Evolutionary conservation across 1,140 invertebrate species (phyloP).

Genomic region (Triops longicaudatus): DNA sequence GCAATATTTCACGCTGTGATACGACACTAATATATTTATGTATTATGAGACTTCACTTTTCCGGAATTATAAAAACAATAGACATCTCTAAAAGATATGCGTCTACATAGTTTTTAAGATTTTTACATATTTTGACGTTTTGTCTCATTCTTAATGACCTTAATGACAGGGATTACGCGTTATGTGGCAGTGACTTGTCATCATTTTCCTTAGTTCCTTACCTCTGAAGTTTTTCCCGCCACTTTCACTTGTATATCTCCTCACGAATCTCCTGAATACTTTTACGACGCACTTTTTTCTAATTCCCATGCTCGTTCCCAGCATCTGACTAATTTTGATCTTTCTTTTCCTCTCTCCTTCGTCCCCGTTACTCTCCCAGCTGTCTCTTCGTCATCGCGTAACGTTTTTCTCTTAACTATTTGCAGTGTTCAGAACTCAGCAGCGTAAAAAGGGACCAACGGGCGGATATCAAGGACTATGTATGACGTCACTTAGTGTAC

Average conservation of each 20-base stretch:
- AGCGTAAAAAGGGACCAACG: background rate
- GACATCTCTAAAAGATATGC: too few relatives aligned
- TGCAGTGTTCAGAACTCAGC: background rate
- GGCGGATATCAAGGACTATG: background rate
- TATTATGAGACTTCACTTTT: background rate
- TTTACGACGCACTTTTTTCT: background rate
- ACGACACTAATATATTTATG: background rate
- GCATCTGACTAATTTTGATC: background rate
- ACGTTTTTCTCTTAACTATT: background rate
- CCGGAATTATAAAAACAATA: too few relatives aligned
- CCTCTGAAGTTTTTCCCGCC: background rate
- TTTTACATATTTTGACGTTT: too few relatives aligned
- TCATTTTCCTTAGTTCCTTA: too few relatives aligned
- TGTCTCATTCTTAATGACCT: too few relatives aligned
- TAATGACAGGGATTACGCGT: too few relatives aligned
- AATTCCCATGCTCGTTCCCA: background rate
- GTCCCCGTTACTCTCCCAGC: background rate
- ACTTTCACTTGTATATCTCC: background rate
- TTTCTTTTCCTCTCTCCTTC: background rate
- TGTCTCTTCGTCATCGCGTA: background rate
- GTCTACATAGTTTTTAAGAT: too few relatives aligned
- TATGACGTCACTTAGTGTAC: background rate
- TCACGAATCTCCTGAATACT: background rate
- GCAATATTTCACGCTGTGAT: background rate
- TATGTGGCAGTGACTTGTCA: too few relatives aligned